Evolutionary conservation across 1,140 invertebrate genomes (phyloP).

Genomic region (Acromyrmex heyeri): DNA sequence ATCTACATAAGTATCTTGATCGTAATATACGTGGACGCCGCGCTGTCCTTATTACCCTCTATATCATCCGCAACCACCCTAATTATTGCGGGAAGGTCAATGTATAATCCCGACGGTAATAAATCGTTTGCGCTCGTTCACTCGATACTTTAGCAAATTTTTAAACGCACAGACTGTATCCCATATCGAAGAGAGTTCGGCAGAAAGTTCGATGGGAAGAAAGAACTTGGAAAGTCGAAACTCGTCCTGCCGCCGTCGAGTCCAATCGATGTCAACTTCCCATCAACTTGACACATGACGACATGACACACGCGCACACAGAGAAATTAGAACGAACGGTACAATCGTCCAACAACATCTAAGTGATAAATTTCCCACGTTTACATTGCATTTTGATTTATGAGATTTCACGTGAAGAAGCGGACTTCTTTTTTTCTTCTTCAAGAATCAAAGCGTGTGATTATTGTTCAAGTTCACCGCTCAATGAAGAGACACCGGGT

Average conservation of each 20-base stretch:
- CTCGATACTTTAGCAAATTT: background rate
- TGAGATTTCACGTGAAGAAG: background rate
- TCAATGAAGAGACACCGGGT: slow-evolving; percentile 71
- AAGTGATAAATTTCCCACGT: background rate
- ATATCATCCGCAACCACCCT: background rate
- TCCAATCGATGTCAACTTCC: background rate
- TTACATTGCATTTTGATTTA: slow-evolving; percentile 24
- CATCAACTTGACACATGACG: slow-evolving; percentile 13
- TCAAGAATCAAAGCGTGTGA: background rate
- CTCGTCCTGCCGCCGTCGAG: slow-evolving; percentile 38
- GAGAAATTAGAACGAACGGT: background rate
- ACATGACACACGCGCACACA: background rate
- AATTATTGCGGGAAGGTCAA: background rate
- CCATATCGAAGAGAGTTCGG: slow-evolving; percentile 52
- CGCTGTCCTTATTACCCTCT: background rate
- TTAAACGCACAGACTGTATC: background rate
- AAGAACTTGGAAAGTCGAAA: slow-evolving; percentile 67
- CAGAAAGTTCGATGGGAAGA: background rate
- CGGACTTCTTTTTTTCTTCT: background rate
- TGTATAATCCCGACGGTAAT: background rate
- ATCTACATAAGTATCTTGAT: slow-evolving; percentile 28
- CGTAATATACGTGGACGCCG: slow-evolving; percentile 8
- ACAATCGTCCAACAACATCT: background rate
- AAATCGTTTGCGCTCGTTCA: slow-evolving; percentile 6
- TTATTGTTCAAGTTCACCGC: slow-evolving; percentile 53